Base-by-base conservation (phyloP, 1,140 invertebrate genomes). In the Cataglyphis hispanica region DNA sequence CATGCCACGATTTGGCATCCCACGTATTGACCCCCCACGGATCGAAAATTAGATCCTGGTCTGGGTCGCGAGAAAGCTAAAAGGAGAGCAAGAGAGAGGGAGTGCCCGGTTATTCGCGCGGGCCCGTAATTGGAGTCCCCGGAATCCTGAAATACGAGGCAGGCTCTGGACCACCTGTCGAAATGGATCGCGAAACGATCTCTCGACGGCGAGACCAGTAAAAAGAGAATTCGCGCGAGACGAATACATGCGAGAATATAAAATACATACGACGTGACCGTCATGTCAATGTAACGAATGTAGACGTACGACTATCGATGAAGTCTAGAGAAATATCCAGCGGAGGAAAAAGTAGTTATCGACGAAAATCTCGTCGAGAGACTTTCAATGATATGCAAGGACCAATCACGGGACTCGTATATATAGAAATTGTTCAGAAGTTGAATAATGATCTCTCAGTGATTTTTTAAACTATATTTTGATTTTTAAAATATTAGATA, bases 131-230 rank as follows among this genome's bases (percentile, higher is more conserved):
- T 89, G 89, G 81, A 86, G 85, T 89, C 78, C 81, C 78, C 81
- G 89, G 89, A 92, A 91, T 92, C 89, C 80, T 74, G 90, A 89
- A 92, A 90, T 91, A 88, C 88, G 89, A 91, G 86, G 69, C 87
- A 86, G 87, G 87, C 88, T 85, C 86, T 85, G 87, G 91, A 90
- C 89, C 84, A 77, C 83, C 90, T 88, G 91, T 91, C 88, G 88
- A 91, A 88, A 84, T 84, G 80, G 85, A 88, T 80, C 77, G 66
- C 34, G 53, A 10, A 61, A 84, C 66, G 81, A 81, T 60, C 60
- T 60, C 31, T 84, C 72, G 72, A 84, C 8, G 66, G 53, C 53
- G 64, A 60, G 27, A 5, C 40, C 53, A 34, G 19, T 60, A 84
- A 66, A 84, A 84, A 64, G 34, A 75, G 22, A 46, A 76, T 46